phyloP scores from a whole-genome alignment of 2,113 vertebrate genomes.

The Pangasianodon hypophthalmus region DNA sequence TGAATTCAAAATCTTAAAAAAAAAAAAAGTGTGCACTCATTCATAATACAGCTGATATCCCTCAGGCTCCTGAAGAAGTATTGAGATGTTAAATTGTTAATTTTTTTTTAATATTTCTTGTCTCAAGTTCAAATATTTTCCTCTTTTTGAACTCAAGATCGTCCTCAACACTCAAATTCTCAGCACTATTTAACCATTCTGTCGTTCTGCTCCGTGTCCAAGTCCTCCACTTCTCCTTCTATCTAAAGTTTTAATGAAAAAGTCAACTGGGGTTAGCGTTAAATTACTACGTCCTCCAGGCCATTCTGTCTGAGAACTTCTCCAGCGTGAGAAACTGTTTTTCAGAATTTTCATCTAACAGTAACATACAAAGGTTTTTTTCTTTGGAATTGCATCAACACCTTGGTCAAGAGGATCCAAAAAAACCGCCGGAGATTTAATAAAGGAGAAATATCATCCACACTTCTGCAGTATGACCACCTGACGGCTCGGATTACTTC shows the following conservation, averaged over 20 bases:
- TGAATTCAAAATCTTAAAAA: not conserved
- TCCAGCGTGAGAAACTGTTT: not conserved
- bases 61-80: not conserved
- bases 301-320: not conserved
- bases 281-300: not conserved
- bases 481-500: not conserved
- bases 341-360: not conserved
- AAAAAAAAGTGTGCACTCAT: not conserved
- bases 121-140: not conserved
- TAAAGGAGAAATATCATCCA: not conserved
- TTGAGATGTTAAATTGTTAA: not conserved
- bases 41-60: not conserved
- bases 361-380: not conserved
- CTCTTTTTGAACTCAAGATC: not conserved
- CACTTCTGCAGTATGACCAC: not conserved
- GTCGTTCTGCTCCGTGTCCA: not conserved
- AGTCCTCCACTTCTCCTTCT: not conserved
- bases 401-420: not conserved
- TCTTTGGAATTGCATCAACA: not conserved
- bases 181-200: not conserved
- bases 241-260: not conserved
- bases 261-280: not conserved
- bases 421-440: not conserved
- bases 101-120: not conserved
- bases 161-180: not conserved